Evolutionary conservation across 2,113 vertebrate genomes (phyloP).

Genomic region (Zapornia atra): DNA sequence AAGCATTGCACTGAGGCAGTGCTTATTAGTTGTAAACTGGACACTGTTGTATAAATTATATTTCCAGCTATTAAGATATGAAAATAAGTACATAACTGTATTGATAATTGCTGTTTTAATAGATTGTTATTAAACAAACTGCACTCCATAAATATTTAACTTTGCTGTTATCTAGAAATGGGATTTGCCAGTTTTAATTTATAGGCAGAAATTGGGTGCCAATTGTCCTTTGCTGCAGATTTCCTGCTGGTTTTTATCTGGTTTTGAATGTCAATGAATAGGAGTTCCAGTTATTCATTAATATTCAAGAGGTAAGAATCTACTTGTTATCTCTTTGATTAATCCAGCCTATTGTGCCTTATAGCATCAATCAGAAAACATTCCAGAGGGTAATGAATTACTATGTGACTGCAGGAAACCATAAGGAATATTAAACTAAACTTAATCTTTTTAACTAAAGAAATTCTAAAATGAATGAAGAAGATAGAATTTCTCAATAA

Average conservation of each 20-base stretch:
- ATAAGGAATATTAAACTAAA: conserved; percentile 59
- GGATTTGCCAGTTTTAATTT: neutral
- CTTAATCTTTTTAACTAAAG: conserved; percentile 21
- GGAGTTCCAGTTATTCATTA: conserved; percentile 41
- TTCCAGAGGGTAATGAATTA: conserved; percentile 40
- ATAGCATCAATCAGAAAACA: conserved; percentile 47
- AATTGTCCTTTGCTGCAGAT: neutral
- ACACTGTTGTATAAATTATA: neutral
- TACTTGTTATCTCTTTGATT: conserved; percentile 59
- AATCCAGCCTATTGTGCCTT: conserved; percentile 47
- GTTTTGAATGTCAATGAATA: conserved; percentile 35
- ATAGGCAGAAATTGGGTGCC: neutral
- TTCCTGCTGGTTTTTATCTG: conserved; percentile 45
- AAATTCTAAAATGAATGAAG: neutral
- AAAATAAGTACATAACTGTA: neutral
- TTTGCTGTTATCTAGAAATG: neutral
- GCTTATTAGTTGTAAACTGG: neutral
- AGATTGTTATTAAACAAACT: neutral
- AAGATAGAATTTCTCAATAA: neutral
- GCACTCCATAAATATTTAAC: neutral
- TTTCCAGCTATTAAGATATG: neutral
- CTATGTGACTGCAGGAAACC: conserved; percentile 32
- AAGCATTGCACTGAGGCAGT: neutral
- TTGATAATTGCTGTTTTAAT: neutral
- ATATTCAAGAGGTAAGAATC: conserved; percentile 53